A percentile compares a stretch with the other conserved stretches of the same genome.
Evolutionary conservation across 2,797 vertebrate species (phyloP).

Genomic region (Amblyraja radiata): DNA sequence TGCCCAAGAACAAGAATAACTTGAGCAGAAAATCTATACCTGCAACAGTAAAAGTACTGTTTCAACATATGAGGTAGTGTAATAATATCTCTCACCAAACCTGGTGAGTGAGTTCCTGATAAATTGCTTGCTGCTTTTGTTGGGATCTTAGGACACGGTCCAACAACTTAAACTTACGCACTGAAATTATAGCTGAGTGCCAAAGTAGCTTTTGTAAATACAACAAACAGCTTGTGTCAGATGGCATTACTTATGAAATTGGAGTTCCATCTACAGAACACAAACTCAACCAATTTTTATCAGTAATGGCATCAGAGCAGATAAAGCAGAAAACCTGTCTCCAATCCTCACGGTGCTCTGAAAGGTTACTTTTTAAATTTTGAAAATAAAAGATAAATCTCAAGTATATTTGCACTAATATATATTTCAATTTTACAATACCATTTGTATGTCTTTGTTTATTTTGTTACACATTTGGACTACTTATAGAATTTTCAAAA

Average conservation of each 20-base stretch:
- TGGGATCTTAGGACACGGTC: background rate
- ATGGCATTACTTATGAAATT: background rate
- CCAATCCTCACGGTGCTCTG: background rate
- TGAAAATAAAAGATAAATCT: constrained; percentile 25
- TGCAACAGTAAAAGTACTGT: background rate
- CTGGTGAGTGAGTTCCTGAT: background rate
- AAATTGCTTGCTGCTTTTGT: background rate
- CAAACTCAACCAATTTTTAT: background rate
- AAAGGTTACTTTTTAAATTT: background rate
- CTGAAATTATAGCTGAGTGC: background rate
- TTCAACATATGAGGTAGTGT: background rate
- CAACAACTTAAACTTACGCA: background rate
- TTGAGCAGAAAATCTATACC: background rate
- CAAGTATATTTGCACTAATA: constrained; percentile 35
- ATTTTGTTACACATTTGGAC: constrained; percentile 26
- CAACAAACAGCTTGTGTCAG: background rate
- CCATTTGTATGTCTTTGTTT: constrained; percentile 35
- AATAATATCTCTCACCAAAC: background rate
- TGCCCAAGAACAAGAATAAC: background rate
- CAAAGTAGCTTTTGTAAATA: background rate
- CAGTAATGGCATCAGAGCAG: constrained; percentile 11
- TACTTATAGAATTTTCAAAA: constrained; percentile 26
- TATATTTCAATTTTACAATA: constrained; percentile 35
- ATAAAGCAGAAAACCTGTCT: constrained; percentile 1
- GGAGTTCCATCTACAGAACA: background rate